Conservation (phyloP, 2,797 vertebrate genomes). For the Florisuga fusca region DNA sequence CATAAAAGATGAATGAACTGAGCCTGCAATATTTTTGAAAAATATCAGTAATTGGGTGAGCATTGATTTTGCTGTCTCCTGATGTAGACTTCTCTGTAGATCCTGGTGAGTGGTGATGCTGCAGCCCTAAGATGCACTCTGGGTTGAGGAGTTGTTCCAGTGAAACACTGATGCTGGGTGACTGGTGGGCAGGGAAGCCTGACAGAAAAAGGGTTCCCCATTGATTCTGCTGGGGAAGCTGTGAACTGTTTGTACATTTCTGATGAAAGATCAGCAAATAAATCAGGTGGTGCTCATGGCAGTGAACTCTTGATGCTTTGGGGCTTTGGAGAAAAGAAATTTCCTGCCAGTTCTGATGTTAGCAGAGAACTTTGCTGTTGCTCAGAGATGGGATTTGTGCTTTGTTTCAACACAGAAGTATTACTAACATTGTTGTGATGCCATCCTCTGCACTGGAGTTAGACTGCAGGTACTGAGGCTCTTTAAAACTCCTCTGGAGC, state of each 20-base stretch:
- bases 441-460: background rate
- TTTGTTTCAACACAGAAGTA: background rate
- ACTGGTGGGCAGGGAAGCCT: background rate
- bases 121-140: background rate
- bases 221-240: background rate
- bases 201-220: background rate
- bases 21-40: constrained; percentile 14
- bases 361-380: background rate
- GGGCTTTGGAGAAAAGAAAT: background rate
- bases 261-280: constrained; percentile 13
- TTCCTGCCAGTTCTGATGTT: background rate
- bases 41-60: background rate
- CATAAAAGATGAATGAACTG: background rate
- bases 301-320: background rate
- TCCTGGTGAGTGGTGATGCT: background rate
- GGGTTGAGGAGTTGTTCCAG: background rate
- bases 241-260: background rate
- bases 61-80: constrained; percentile 16
- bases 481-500: background rate
- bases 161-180: background rate
- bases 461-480: background rate
- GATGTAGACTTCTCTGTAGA: background rate
- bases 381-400: background rate
- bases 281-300: background rate
- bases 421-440: background rate